Conservation (phyloP, 1,140 invertebrate species). For the Formica selysi region DNA sequence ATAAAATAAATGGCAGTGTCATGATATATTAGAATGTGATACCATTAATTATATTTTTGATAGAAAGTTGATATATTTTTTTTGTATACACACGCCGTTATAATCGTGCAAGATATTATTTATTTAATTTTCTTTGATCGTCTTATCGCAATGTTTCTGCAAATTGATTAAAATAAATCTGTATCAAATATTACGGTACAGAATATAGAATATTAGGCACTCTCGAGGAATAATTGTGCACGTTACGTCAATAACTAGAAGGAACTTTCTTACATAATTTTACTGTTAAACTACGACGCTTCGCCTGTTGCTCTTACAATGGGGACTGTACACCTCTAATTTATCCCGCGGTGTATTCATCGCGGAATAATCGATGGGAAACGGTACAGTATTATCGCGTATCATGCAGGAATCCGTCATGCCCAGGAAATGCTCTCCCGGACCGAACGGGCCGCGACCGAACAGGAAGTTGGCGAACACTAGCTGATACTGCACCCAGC, state of each 20-base stretch:
- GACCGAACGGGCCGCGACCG: slow-evolving; percentile 90
- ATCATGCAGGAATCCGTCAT: slow-evolving; percentile 73
- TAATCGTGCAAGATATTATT: slow-evolving; percentile 11
- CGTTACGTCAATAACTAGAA: slow-evolving; percentile 37
- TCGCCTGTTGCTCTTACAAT: slow-evolving; percentile 90
- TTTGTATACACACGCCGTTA: not conserved
- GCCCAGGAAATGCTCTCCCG: slow-evolving; percentile 91
- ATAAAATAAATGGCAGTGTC: slow-evolving; percentile 52
- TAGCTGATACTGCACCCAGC: slow-evolving; percentile 89
- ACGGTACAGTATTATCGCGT: slow-evolving; percentile 82
- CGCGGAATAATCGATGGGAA: slow-evolving; percentile 91
- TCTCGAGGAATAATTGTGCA: slow-evolving; percentile 53
- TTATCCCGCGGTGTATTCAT: slow-evolving; percentile 90
- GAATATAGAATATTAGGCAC: slow-evolving; percentile 33
- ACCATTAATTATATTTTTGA: slow-evolving; percentile 6
- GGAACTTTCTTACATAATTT: slow-evolving; percentile 36
- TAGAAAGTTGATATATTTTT: not conserved
- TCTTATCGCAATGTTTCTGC: not conserved
- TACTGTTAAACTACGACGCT: slow-evolving; percentile 89
- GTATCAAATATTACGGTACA: slow-evolving; percentile 2
- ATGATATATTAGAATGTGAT: not conserved
- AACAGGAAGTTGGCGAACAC: slow-evolving; percentile 91
- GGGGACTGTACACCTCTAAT: slow-evolving; percentile 90
- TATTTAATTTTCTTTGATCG: not conserved
- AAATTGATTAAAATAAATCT: slow-evolving; percentile 17